Evolutionary conservation across 2,888 invertebrate species (phyloP), one percentile per base, ranked within the genome.

Genomic region (Smittia aterrima): DNA sequence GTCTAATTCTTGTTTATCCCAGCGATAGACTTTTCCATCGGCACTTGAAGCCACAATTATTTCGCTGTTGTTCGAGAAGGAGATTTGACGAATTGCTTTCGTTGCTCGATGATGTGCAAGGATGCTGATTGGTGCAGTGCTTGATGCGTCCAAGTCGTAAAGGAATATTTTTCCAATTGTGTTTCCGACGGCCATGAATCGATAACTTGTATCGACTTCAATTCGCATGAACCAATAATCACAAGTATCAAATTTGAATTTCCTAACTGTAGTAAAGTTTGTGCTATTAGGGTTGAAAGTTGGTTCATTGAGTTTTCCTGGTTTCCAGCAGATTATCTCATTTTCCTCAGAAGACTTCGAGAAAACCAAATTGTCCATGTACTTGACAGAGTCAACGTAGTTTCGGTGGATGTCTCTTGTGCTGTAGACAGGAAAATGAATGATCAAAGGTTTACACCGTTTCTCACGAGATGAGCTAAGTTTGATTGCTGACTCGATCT

Each of bases 321-420:
- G 96, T 84, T 96, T 97, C 98, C 98, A 98, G 81, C 96, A 95
- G 20, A 96, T 93, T 77, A 98, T 96, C 25, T 93, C 92, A 79
- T 98, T 97, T n/a, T n/a, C n/a, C 82, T 98, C 98, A 81, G 98
- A 98, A 0, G 97, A 97, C 88, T 97, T 97, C 1, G 96, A 96
- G 24, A 97, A 85, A 74, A 98, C 89, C 80, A 97, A 92, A 81
- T 96, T 92, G 0, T 98, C 98, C 81, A 95, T 91, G 96, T 97
- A 98, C 78, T 93, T 88, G 0, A 97, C 97, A 82, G 98, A 98
- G 80, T 99, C 99, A 0, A 99, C 98, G 84, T 99, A 99, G 84
- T 99, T 99, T 74, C 95, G 89, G 82, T 99, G 99, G 77, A 99
- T 94, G 81, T 98, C 98, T 77, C 97, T 87, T 0, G 98, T 98